These are phyloP conservation scores for Colletes latitarsis DNA, from an alignment of 1,140 invertebrate species.

Conservation along the genomic window DNA sequence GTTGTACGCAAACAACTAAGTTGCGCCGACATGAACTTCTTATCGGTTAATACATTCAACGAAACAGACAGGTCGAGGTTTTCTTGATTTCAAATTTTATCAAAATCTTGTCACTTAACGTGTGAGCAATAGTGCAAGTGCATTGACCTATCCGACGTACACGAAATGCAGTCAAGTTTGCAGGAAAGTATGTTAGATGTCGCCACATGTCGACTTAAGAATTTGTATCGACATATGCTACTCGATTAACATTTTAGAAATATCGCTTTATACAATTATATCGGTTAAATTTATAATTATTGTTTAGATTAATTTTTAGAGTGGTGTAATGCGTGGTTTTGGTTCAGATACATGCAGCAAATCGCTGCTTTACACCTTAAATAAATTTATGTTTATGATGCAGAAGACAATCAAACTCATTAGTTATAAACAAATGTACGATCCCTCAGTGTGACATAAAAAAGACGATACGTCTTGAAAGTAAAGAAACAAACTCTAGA, in stretches of 20 bases:
- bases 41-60: background rate
- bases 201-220: background rate
- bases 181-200: conserved; percentile 2
- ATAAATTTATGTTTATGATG: too few relatives aligned
- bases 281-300: too few relatives aligned
- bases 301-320: too few relatives aligned
- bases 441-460: background rate
- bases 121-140: conserved; percentile 2
- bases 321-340: too few relatives aligned
- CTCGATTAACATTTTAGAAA: too few relatives aligned
- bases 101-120: background rate
- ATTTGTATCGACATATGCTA: conserved; percentile 6
- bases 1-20: background rate
- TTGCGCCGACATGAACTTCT: conserved; percentile 10
- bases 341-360: too few relatives aligned
- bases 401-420: conserved; percentile 3
- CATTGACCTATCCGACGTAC: conserved; percentile 21
- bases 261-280: too few relatives aligned
- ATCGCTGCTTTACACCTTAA: too few relatives aligned
- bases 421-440: background rate
- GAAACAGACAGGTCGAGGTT: background rate
- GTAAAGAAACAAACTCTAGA: background rate
- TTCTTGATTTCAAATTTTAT: conserved; percentile 36
- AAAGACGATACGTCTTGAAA: background rate
- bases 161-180: background rate